Conservation (phyloP, 2,888 invertebrate species). For the Strigamia crassipes region DNA sequence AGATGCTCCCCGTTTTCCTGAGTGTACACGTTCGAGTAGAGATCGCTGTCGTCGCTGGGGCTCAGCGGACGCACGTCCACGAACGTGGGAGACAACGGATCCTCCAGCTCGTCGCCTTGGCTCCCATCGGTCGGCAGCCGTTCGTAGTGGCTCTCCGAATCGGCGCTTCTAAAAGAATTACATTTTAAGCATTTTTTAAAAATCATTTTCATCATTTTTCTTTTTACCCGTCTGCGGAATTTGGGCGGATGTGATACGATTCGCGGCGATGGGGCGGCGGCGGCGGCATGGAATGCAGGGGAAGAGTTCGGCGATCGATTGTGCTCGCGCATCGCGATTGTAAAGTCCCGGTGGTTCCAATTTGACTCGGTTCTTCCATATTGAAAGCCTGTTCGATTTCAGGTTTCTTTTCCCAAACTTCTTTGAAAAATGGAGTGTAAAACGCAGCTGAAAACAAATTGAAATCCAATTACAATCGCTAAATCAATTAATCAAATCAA, state of each 20-base stretch:
- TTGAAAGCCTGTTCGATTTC: constrained; percentile 92
- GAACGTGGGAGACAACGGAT: constrained; percentile 60
- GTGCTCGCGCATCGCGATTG: constrained; percentile 33
- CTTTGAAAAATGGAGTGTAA: constrained; percentile 93
- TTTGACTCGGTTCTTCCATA: constrained; percentile 71
- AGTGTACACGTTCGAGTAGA: constrained; percentile 58
- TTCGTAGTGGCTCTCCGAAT: constrained; percentile 65
- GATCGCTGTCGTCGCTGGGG: constrained; percentile 69
- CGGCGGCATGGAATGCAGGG: constrained; percentile 52
- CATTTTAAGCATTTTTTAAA: no score
- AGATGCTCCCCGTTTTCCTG: constrained; percentile 64
- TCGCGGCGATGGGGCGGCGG: constrained; percentile 53
- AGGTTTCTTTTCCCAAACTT: constrained; percentile 93
- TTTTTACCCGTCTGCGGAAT: constrained; percentile 51
- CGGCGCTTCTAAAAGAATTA: constrained; percentile 53
- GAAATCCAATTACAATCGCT: background rate
- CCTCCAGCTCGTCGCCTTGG: constrained; percentile 57
- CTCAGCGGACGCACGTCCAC: constrained; percentile 64
- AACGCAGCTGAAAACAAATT: constrained; percentile 75
- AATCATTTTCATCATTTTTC: no score
- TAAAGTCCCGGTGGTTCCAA: constrained; percentile 58
- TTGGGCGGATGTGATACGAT: constrained; percentile 53
- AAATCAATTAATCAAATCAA: constrained; percentile 54
- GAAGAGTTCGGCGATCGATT: constrained; percentile 45
- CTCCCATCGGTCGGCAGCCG: constrained; percentile 65